phyloP scores from a whole-genome alignment of 1,140 invertebrate genomes.

The Saccostrea cuccullata region DNA sequence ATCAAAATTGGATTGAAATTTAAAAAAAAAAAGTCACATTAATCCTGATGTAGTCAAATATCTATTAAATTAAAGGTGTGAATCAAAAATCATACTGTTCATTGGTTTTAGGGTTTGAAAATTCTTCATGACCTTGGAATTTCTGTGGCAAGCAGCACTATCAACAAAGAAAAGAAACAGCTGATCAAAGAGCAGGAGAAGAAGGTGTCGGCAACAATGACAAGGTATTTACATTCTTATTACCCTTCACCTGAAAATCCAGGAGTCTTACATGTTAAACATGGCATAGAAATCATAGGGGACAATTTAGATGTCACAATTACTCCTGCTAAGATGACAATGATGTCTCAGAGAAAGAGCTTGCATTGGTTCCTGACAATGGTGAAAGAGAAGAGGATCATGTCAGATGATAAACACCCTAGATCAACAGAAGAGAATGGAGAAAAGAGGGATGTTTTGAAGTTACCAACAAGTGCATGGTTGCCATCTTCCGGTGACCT shows the following conservation, averaged over 20 bases:
- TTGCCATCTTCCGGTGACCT: not conserved
- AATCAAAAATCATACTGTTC: no score
- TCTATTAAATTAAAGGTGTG: no score
- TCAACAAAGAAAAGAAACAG: conserved; percentile 19
- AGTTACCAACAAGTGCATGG: not conserved
- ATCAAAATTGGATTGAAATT: no score
- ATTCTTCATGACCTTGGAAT: not conserved
- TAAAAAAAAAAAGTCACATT: no score
- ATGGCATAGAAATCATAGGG: conserved; percentile 3
- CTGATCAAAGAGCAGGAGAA: conserved; percentile 27
- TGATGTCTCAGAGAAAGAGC: conserved; percentile 37
- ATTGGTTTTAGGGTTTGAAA: conserved; percentile 19
- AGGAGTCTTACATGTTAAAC: not conserved
- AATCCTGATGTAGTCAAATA: no score
- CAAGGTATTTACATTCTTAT: conserved; percentile 7
- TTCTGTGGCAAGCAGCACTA: not conserved
- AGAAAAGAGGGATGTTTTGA: not conserved
- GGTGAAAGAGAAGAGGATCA: conserved; percentile 37
- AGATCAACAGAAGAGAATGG: no score
- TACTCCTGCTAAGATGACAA: conserved; percentile 34
- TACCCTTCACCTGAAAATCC: not conserved
- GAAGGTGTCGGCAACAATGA: conserved; percentile 1
- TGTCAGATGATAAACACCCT: not conserved
- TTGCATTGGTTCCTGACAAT: conserved; percentile 47
- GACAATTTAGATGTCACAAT: conserved; percentile 15